Conservation (phyloP, 2,113 vertebrate genomes). For the Zosterops borbonicus region DNA sequence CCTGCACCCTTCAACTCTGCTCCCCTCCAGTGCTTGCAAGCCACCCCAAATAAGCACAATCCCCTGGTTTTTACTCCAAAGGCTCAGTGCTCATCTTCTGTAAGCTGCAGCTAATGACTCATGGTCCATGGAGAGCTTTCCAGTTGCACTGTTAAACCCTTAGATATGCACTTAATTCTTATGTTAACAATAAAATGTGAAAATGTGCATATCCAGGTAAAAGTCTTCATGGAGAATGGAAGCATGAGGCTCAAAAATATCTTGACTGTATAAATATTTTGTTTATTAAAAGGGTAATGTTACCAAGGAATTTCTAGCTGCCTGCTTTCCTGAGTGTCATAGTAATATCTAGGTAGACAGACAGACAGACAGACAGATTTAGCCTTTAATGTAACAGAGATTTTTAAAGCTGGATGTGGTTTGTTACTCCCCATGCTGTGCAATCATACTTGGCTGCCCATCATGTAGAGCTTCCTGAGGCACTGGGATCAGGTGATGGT, state of each 20-base stretch:
- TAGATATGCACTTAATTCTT: neutral
- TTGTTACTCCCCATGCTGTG: neutral
- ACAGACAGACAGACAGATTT: neutral
- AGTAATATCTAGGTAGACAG: neutral
- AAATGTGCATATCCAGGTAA: neutral
- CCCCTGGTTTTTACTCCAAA: neutral
- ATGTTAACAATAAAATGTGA: neutral
- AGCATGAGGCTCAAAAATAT: neutral
- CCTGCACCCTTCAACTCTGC: accelerated
- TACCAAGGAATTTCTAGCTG: neutral
- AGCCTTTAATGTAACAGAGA: neutral
- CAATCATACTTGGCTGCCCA: neutral
- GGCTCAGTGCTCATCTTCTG: neutral
- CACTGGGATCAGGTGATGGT: neutral
- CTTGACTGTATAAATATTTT: neutral
- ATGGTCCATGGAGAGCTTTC: neutral
- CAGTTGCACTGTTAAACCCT: neutral
- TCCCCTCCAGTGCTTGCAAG: accelerated
- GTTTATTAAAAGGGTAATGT: neutral
- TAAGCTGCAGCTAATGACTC: neutral
- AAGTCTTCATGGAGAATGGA: neutral
- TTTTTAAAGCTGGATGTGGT: neutral
- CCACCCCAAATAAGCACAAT: neutral
- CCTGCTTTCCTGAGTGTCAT: neutral
- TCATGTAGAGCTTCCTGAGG: neutral